Evolutionary conservation across 2,113 vertebrate genomes (phyloP).

Genomic region (Zapus hudsonius): DNA sequence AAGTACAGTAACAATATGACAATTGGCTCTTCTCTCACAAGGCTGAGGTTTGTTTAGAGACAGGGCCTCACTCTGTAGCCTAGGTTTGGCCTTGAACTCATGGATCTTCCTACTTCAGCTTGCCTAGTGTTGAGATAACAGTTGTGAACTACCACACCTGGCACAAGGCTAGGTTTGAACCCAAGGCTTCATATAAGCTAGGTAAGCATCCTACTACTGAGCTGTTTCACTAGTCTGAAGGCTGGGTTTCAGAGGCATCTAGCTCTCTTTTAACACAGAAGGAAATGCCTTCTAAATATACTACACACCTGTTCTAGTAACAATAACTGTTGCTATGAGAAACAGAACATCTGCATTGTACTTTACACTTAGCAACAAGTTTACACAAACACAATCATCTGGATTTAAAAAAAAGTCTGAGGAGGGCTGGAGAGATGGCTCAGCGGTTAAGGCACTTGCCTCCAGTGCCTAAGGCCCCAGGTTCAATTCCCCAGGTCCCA

Average conservation of each 20-base stretch:
- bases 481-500: too few relatives aligned
- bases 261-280: not conserved
- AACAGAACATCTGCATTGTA: not conserved
- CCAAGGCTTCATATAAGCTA: not conserved
- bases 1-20: not conserved
- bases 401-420: not conserved
- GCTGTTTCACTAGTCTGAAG: not conserved
- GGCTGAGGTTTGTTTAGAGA: not conserved
- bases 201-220: not conserved
- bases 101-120: not conserved
- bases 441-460: too few relatives aligned
- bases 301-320: not conserved
- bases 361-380: not conserved
- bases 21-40: not conserved
- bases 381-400: not conserved
- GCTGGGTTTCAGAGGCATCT: not conserved
- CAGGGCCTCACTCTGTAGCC: not conserved
- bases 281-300: not conserved
- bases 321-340: not conserved
- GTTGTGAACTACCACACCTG: not conserved
- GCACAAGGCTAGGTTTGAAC: not conserved
- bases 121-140: not conserved
- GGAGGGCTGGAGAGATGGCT: too few relatives aligned
- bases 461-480: too few relatives aligned
- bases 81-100: not conserved